These are phyloP conservation scores for Trichomalopsis sarcophagae DNA, from an alignment of 1,140 invertebrate species.

Conservation along the genomic window DNA sequence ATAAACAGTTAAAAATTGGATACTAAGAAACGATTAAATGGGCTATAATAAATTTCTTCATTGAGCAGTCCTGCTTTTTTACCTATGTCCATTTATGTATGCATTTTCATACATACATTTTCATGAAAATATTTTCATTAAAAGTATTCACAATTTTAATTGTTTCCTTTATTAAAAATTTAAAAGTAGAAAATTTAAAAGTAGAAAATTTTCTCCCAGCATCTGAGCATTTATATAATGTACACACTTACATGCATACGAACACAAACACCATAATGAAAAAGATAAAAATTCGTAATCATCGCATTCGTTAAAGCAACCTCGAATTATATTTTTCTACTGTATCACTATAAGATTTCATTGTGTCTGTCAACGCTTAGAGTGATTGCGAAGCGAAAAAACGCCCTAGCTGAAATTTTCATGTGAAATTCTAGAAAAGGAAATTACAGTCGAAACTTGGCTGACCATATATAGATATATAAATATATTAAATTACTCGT, in stretches of 20 bases:
- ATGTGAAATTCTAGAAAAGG: conserved; percentile 45
- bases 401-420: conserved; percentile 41
- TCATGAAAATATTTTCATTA: background rate
- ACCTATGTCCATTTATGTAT: no score
- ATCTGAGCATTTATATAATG: conserved; percentile 24
- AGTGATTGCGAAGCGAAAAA: conserved; percentile 44
- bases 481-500: conserved; percentile 50
- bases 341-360: conserved; percentile 66
- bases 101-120: no score
- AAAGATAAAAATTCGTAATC: conserved; percentile 51
- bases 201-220: conserved; percentile 46
- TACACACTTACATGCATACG: background rate
- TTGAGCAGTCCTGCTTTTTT: no score
- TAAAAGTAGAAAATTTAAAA: background rate
- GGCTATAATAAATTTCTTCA: no score
- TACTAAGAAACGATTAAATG: no score
- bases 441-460: conserved; percentile 50
- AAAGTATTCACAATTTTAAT: background rate
- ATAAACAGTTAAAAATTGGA: no score
- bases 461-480: conserved; percentile 48
- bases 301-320: conserved; percentile 60
- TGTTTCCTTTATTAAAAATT: background rate
- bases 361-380: conserved; percentile 51
- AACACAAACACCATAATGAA: background rate
- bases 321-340: conserved; percentile 75